Base-by-base conservation (phyloP, 1,140 invertebrate genomes). In the Panonychus citri region DNA sequence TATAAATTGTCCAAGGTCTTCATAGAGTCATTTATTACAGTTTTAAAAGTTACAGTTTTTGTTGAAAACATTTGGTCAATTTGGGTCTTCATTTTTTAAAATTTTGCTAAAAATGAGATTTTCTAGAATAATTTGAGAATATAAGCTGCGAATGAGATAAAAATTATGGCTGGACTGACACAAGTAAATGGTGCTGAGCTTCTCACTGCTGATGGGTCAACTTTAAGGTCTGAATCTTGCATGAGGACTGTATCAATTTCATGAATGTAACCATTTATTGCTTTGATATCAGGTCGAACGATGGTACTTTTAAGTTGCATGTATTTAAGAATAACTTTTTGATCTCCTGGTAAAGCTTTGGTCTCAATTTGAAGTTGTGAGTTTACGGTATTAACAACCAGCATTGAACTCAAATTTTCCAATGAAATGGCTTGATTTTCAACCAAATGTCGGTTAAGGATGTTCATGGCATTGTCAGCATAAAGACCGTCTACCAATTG, bases 181-280 rank as follows among this genome's bases (percentile, higher is more conserved):
- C 30, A 12, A 12, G 30, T 7, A 34, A 34, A 7, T 5, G 30
- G 12, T 34, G 30, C 5, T 7, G 30, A 34, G 30, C 30, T 12
- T 12, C 30, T 34, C 5, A 34, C 30, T 34, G 30, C 30, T 46
- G 42, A 19, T 26, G 24, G 10, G 10, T 17, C 5, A 27, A 51
- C 49, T 51, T 25, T 27, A 5, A 51, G 24, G 27, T 51, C 49
- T 77, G 79, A 60, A 83, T 81, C 66, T 78, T 76, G 24, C 57
- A 90, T 70, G 60, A 93, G 77, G 15, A 85, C 83, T 57, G 71
- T 73, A 65, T 89, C 84, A 63, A 93, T 86, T 40, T 90, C 83
- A 67, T 93, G 87, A 60, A 91, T 89, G 54, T 89, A 80, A 30
- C 87, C 87, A 67, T 93, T 91, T 62, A 83, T 88, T 66, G 86